Percentiles rank a stretch among this genome's conserved stretches.
phyloP scores from a whole-genome alignment of 2,888 invertebrate genomes.

The Nymphalis c-album region DNA sequence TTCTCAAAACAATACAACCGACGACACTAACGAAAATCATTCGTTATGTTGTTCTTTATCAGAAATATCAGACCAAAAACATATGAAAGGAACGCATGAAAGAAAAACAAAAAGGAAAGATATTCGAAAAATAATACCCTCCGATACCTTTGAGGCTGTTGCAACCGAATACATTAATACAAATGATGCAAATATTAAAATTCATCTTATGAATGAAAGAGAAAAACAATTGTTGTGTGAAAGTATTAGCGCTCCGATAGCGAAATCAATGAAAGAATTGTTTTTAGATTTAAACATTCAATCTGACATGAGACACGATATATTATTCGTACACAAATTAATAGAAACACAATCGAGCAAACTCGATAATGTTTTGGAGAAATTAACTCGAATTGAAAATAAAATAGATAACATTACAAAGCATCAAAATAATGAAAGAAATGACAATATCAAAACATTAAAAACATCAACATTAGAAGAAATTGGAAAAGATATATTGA shows the following conservation, averaged over 20 bases:
- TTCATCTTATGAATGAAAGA: slow-evolving; percentile 68
- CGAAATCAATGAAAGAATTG: slow-evolving; percentile 62
- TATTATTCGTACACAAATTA: slow-evolving; percentile 50
- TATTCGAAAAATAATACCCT: slow-evolving; percentile 50
- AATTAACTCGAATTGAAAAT: slow-evolving; percentile 58
- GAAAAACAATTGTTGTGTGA: slow-evolving; percentile 63
- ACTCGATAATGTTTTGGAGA: slow-evolving; percentile 59
- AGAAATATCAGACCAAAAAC: slow-evolving; percentile 60
- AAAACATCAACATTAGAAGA: slow-evolving; percentile 62
- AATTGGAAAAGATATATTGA: slow-evolving; percentile 55
- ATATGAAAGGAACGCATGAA: slow-evolving; percentile 44
- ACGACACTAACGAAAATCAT: slow-evolving; percentile 64
- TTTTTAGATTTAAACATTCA: slow-evolving; percentile 52
- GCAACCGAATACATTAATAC: slow-evolving; percentile 57
- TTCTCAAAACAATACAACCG: slow-evolving; percentile 61
- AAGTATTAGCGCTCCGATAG: slow-evolving; percentile 60
- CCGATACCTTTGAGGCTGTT: slow-evolving; percentile 67
- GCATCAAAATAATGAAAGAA: slow-evolving; percentile 28
- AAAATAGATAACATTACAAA: slow-evolving; percentile 46
- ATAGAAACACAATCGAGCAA: slow-evolving; percentile 52
- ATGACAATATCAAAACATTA: slow-evolving; percentile 13
- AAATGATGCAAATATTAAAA: slow-evolving; percentile 62
- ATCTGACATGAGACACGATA: slow-evolving; percentile 45
- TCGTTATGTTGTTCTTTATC: slow-evolving; percentile 64
- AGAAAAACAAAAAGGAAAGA: slow-evolving; percentile 44